phyloP scores from a whole-genome alignment of 1,140 invertebrate species.

The Venustaconcha ellipsiformis region DNA sequence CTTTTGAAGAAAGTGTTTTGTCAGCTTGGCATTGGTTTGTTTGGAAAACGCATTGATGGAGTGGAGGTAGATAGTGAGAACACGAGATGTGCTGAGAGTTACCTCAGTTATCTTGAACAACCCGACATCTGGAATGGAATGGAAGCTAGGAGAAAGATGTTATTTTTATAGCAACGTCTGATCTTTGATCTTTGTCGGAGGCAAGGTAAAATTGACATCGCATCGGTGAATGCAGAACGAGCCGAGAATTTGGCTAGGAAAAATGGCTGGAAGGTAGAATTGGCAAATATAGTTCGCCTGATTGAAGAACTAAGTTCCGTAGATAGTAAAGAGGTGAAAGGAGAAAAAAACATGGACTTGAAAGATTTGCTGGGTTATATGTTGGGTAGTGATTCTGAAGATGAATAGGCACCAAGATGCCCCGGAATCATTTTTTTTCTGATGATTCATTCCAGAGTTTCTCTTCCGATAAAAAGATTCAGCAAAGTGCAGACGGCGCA shows the following conservation, averaged over 20 bases:
- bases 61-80: not conserved
- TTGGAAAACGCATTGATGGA: conserved; percentile 15
- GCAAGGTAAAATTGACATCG: conserved; percentile 4
- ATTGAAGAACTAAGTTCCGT: too few species aligned
- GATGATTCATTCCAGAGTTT: too few species aligned
- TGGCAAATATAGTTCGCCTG: conserved; percentile 6
- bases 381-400: too few species aligned
- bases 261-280: conserved; percentile 11
- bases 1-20: conserved; percentile 22
- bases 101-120: conserved; percentile 10
- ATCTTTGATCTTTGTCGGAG: conserved; percentile 13
- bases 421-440: too few species aligned
- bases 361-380: too few species aligned
- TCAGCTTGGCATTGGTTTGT: conserved; percentile 22
- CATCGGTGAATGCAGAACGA: conserved; percentile 8
- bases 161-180: conserved; percentile 14
- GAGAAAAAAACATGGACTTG: too few species aligned
- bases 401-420: too few species aligned
- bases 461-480: too few species aligned
- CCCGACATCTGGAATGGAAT: conserved; percentile 12
- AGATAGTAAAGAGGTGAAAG: too few species aligned
- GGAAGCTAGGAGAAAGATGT: conserved; percentile 20
- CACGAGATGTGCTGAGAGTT: conserved; percentile 4
- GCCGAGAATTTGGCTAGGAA: conserved; percentile 9
- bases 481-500: too few species aligned